These are phyloP conservation scores for Cryptocephalus primarius DNA, from an alignment of 2,888 invertebrate species.

Conservation along the genomic window DNA sequence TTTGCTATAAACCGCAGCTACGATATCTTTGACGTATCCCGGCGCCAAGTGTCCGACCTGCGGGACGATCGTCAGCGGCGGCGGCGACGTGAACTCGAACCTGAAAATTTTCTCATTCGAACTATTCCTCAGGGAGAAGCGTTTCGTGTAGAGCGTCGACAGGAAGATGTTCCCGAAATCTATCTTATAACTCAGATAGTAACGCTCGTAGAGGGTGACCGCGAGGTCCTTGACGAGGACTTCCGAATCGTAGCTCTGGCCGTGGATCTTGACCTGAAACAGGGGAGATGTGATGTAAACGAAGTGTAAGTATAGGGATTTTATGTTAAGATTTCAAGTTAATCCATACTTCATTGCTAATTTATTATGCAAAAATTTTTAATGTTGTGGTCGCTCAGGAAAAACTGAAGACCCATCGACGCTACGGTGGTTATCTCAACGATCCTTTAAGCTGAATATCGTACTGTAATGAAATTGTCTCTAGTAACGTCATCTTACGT, in stretches of 20 bases:
- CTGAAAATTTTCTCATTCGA: constrained; percentile 28
- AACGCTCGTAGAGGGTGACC: background rate
- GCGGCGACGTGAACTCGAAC: constrained; percentile 32
- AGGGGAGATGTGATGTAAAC: background rate
- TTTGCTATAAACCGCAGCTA: constrained; percentile 40
- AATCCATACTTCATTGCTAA: too few species aligned
- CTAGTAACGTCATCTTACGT: too few species aligned
- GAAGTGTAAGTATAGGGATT: background rate
- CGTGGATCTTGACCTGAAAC: constrained; percentile 30
- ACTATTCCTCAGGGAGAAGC: constrained; percentile 36
- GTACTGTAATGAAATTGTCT: too few species aligned
- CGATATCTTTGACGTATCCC: constrained; percentile 38
- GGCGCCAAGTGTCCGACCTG: constrained; percentile 37
- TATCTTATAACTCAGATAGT: constrained; percentile 23
- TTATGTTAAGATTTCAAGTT: background rate
- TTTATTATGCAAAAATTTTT: too few species aligned
- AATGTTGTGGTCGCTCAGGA: too few species aligned
- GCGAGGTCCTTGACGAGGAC: constrained; percentile 1
- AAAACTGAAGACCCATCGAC: too few species aligned
- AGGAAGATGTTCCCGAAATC: constrained; percentile 34
- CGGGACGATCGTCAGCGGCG: constrained; percentile 39
- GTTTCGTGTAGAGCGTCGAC: constrained; percentile 29
- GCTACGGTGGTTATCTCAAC: too few species aligned
- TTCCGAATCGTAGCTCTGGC: constrained; percentile 13
- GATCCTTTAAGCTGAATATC: too few species aligned